These are phyloP conservation scores for Zeuzera pyrina DNA, from an alignment of 2,888 invertebrate species.

Conservation along the genomic window DNA sequence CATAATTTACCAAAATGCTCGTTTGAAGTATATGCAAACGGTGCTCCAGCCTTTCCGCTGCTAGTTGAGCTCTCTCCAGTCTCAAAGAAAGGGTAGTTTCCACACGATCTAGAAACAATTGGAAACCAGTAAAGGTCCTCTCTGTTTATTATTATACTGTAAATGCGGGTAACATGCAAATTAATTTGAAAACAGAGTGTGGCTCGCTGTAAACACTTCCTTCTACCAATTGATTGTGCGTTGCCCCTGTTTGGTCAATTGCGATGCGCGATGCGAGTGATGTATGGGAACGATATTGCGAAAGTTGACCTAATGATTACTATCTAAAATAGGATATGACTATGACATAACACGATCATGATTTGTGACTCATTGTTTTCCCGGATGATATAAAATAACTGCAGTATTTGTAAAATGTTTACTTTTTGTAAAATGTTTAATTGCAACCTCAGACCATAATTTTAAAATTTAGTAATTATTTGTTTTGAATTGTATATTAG, in stretches of 20 bases:
- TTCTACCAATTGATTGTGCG: slow-evolving; percentile 46
- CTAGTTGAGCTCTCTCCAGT: slow-evolving; percentile 62
- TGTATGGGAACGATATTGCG: slow-evolving; percentile 40
- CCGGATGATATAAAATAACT: slow-evolving; percentile 23
- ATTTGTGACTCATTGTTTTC: slow-evolving; percentile 14
- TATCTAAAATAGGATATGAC: slow-evolving; percentile 64
- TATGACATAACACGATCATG: not conserved
- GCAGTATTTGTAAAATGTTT: too few relatives aligned
- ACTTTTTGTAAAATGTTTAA: too few relatives aligned
- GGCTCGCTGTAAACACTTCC: not conserved
- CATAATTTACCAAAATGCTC: slow-evolving; percentile 45
- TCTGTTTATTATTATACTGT: slow-evolving; percentile 27
- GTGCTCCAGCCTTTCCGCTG: slow-evolving; percentile 62
- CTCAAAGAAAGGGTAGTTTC: slow-evolving; percentile 58
- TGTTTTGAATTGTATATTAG: too few relatives aligned
- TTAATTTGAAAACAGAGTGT: slow-evolving; percentile 7
- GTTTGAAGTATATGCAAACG: slow-evolving; percentile 61
- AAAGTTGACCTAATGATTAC: slow-evolving; percentile 40
- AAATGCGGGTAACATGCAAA: too few relatives aligned
- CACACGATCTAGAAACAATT: slow-evolving; percentile 53
- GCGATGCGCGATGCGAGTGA: too few relatives aligned
- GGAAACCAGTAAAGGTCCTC: slow-evolving; percentile 27
- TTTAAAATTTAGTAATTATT: too few relatives aligned
- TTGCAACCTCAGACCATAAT: too few relatives aligned
- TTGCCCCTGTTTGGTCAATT: slow-evolving; percentile 54